Evolutionary conservation across 2,113 vertebrate genomes (phyloP).

Genomic region (Takifugu flavidus): DNA sequence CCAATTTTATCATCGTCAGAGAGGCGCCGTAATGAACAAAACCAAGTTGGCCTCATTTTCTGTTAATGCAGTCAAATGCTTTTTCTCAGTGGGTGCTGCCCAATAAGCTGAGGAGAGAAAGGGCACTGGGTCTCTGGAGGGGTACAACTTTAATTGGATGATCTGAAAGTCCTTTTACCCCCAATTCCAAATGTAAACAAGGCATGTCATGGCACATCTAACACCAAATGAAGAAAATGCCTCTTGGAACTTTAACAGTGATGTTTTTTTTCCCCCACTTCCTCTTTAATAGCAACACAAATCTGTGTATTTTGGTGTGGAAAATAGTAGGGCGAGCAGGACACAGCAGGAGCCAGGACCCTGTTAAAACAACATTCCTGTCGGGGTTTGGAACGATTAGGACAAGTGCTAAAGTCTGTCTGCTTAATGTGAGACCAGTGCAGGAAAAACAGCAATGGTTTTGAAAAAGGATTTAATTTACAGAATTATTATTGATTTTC

Average conservation of each 20-base stretch:
- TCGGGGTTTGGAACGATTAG: not conserved
- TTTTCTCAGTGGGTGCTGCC: constrained; percentile 73
- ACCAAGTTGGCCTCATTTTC: constrained; percentile 71
- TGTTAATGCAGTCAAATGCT: constrained; percentile 75
- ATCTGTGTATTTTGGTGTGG: not conserved
- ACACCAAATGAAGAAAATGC: constrained; percentile 68
- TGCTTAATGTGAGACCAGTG: not conserved
- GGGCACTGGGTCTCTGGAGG: constrained; percentile 68
- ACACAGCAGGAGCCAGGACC: not conserved
- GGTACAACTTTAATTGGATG: constrained; percentile 72
- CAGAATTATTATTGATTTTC: not conserved
- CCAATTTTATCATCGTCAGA: constrained; percentile 63
- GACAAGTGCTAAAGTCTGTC: not conserved
- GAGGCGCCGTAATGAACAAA: constrained; percentile 71
- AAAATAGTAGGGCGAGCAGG: not conserved
- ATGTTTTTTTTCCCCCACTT: not conserved
- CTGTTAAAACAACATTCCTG: not conserved
- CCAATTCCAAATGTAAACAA: constrained; percentile 78
- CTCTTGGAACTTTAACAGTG: constrained; percentile 43
- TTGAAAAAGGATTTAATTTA: not conserved
- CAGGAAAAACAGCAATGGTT: not conserved
- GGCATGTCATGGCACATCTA: constrained; percentile 73
- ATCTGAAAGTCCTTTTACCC: constrained; percentile 66
- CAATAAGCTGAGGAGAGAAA: constrained; percentile 71
- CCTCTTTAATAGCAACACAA: not conserved